Conservation (phyloP, 2,113 vertebrate genomes). For the Oenanthe melanoleuca region DNA sequence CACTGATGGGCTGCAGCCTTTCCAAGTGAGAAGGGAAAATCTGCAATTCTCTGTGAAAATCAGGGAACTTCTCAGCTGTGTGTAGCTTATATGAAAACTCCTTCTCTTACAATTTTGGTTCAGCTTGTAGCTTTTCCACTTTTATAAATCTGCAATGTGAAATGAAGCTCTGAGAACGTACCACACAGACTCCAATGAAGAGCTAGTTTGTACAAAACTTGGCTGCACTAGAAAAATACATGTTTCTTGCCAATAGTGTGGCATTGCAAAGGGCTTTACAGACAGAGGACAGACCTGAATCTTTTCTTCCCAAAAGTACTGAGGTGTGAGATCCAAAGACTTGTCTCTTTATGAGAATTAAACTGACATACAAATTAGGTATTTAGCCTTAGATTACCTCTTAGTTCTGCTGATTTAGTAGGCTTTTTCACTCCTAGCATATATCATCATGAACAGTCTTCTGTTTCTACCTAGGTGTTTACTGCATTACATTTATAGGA, state of each 20-base stretch:
- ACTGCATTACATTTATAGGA: neutral
- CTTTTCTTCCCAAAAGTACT: neutral
- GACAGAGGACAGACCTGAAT: neutral
- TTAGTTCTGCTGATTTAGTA: neutral
- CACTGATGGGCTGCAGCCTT: neutral
- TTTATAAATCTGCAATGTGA: neutral
- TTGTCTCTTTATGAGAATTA: neutral
- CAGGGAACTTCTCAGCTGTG: neutral
- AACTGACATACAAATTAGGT: neutral
- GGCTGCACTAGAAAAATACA: neutral
- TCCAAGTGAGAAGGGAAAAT: neutral
- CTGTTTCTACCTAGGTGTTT: neutral
- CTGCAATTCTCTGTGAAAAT: neutral
- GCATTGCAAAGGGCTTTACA: neutral
- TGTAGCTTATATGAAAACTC: neutral
- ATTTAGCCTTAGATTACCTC: neutral
- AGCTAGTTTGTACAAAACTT: neutral
- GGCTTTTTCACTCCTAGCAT: neutral
- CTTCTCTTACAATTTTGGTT: neutral
- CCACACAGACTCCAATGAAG: neutral
- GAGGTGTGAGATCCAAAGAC: neutral
- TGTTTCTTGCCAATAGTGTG: neutral
- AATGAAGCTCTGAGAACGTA: neutral
- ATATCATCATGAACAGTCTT: neutral
- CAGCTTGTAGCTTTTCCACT: neutral